These are phyloP conservation scores for Dendrolimus punctatus DNA, from an alignment of 1,140 invertebrate genomes.

Conservation along the genomic window DNA sequence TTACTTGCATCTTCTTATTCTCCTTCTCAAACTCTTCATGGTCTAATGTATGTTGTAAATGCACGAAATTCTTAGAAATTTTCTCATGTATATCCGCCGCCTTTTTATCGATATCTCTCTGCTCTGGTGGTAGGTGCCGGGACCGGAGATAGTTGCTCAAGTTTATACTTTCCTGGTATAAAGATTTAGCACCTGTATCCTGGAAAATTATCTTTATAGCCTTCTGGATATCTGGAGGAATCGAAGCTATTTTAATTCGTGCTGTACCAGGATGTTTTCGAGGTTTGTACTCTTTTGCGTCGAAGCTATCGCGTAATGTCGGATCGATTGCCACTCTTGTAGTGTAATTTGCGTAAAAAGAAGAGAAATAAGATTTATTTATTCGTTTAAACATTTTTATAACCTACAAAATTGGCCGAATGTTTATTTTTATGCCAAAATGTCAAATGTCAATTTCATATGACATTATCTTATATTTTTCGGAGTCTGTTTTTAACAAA, in stretches of 20 bases:
- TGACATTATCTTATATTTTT: background rate
- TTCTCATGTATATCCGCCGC: conserved; percentile 44
- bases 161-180: conserved; percentile 68
- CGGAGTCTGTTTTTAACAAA: too few relatives aligned
- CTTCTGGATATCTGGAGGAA: conserved; percentile 75
- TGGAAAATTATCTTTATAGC: conserved; percentile 71
- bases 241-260: conserved; percentile 51
- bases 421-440: background rate
- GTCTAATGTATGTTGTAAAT: conserved; percentile 40
- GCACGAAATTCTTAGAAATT: conserved; percentile 42
- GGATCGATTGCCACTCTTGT: conserved; percentile 70
- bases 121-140: conserved; percentile 76
- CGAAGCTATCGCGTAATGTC: conserved; percentile 68
- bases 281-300: conserved; percentile 75
- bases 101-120: conserved; percentile 66
- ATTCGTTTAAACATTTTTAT: conserved; percentile 50
- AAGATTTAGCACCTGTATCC: conserved; percentile 70
- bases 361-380: conserved; percentile 27
- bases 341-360: conserved; percentile 33
- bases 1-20: conserved; percentile 55
- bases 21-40: conserved; percentile 32
- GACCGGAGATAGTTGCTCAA: conserved; percentile 75
- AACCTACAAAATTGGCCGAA: conserved; percentile 25
- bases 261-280: conserved; percentile 79
- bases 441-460: conserved; percentile 1